Conservation (phyloP, 2,888 invertebrate genomes). For the Chloroclysta siterata region DNA sequence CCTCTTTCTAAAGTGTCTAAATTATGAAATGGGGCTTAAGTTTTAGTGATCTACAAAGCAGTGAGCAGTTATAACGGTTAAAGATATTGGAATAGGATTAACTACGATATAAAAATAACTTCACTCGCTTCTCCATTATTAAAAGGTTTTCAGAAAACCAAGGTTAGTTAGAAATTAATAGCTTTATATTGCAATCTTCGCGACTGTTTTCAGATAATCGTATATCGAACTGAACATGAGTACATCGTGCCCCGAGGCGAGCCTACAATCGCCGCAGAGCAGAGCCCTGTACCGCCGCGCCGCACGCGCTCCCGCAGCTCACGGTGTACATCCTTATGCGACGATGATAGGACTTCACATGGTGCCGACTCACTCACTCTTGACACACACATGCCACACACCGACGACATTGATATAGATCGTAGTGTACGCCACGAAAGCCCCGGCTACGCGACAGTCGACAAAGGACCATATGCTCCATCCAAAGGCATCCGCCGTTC, state of each 20-base stretch:
- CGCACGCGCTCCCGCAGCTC: conserved; percentile 85
- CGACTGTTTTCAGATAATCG: conserved; percentile 83
- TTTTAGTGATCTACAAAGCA: too few species aligned
- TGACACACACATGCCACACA: conserved; percentile 71
- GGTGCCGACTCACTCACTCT: conserved; percentile 88
- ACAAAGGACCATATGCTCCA: conserved; percentile 88
- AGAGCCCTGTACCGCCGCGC: conserved; percentile 83
- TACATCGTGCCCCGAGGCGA: conserved; percentile 85
- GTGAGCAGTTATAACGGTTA: too few species aligned
- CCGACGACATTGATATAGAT: conserved; percentile 64
- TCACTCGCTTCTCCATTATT: too few species aligned
- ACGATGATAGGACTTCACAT: conserved; percentile 89
- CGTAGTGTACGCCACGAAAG: conserved; percentile 76
- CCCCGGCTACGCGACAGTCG: conserved; percentile 91
- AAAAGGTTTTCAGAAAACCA: too few species aligned
- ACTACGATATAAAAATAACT: too few species aligned
- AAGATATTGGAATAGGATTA: too few species aligned
- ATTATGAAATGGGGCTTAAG: too few species aligned
- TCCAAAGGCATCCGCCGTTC: conserved; percentile 84
- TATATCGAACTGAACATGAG: conserved; percentile 88
- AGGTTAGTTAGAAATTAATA: too few species aligned
- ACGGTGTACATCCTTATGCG: conserved; percentile 83
- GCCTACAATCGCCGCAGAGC: conserved; percentile 67
- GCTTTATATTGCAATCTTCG: conserved; percentile 8
- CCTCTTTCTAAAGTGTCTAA: too few species aligned